Conservation (phyloP, 1,140 invertebrate genomes). For the Tenebrio molitor region DNA sequence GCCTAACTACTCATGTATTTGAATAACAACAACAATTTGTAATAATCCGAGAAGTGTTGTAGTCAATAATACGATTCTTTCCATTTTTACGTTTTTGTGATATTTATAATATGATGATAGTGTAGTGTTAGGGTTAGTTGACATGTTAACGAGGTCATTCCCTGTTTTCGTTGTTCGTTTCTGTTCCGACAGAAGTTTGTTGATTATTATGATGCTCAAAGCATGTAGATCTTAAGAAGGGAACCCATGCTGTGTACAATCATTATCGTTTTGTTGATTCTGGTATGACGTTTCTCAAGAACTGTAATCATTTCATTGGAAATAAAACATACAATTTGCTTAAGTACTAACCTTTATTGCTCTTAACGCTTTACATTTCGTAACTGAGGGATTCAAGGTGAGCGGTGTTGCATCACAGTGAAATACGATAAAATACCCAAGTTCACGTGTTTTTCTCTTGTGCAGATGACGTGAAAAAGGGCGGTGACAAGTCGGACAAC, state of each 20-base stretch:
- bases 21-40: conserved; percentile 46
- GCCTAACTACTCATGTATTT: conserved; percentile 49
- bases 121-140: conserved; percentile 49
- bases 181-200: conserved; percentile 4
- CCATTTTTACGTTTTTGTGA: conserved; percentile 55
- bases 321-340: conserved; percentile 58
- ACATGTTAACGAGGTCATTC: conserved; percentile 11
- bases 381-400: conserved; percentile 36
- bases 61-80: conserved; percentile 51
- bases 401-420: conserved; percentile 37
- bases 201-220: conserved; percentile 38
- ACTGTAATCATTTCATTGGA: conserved; percentile 54
- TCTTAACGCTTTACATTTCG: conserved; percentile 26
- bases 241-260: conserved; percentile 58
- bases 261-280: conserved; percentile 40
- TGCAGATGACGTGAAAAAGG: conserved; percentile 56
- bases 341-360: conserved; percentile 49
- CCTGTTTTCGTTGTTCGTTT: conserved; percentile 18
- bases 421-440: background rate
- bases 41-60: conserved; percentile 43
- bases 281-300: conserved; percentile 43
- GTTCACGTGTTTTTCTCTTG: conserved; percentile 16
- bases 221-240: conserved; percentile 45
- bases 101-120: conserved; percentile 51
- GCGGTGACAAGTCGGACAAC: conserved; percentile 45